These are phyloP conservation scores for Hepsetus odoe DNA, from an alignment of 2,113 vertebrate species.

Conservation along the genomic window DNA sequence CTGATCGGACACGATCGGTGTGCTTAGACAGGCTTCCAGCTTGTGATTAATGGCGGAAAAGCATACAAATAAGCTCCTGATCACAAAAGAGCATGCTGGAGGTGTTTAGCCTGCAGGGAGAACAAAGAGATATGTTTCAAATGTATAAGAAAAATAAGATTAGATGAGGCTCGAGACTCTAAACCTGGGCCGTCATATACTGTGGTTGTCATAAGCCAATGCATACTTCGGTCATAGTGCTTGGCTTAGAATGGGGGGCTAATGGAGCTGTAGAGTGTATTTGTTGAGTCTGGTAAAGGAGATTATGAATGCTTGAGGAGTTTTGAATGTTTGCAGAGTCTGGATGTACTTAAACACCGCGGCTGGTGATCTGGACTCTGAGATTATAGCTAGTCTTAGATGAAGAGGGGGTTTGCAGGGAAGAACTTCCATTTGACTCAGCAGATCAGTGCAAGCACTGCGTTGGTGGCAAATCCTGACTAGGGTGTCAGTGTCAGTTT, in stretches of 20 bases:
- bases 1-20: constrained; percentile 18
- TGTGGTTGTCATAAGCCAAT: neutral
- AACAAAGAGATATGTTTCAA: constrained; percentile 21
- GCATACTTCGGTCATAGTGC: neutral
- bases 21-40: constrained; percentile 14
- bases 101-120: constrained; percentile 25
- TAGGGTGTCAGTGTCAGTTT: no score
- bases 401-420: neutral
- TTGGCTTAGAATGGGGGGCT: neutral
- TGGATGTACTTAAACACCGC: neutral
- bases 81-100: constrained; percentile 23
- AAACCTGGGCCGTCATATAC: neutral
- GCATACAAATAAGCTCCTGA: constrained; percentile 35
- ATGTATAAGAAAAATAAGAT: neutral
- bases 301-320: neutral
- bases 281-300: neutral
- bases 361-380: neutral
- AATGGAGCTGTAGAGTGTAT: neutral
- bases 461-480: no score
- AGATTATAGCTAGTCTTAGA: neutral
- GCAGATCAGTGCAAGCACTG: neutral
- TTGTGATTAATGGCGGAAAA: constrained; percentile 15
- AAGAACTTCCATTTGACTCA: neutral
- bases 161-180: neutral
- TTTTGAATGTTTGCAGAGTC: neutral